phyloP scores from a whole-genome alignment of 2,888 invertebrate genomes.

The Caenorhabditis afra region DNA sequence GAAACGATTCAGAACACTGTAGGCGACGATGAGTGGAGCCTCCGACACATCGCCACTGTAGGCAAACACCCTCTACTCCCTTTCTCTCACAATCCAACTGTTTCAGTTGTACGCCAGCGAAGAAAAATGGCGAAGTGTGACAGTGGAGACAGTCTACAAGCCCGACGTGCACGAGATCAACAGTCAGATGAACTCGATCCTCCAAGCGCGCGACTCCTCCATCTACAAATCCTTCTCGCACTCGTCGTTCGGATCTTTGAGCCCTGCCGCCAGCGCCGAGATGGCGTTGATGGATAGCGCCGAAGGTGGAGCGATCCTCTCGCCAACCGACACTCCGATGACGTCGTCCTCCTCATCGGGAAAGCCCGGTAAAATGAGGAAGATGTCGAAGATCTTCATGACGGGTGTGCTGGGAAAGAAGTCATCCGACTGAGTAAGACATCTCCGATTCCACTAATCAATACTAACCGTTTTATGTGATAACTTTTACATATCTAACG shows the following conservation, averaged over 20 bases:
- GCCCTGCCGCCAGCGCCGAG: slow-evolving; percentile 40
- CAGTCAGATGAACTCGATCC: slow-evolving; percentile 49
- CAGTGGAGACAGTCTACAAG: slow-evolving; percentile 33
- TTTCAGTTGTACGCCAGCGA: slow-evolving; percentile 48
- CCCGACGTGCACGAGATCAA: slow-evolving; percentile 39
- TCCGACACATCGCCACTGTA: slow-evolving; percentile 40
- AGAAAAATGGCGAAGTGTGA: slow-evolving; percentile 54
- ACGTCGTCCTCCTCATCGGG: neutral
- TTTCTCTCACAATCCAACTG: neutral
- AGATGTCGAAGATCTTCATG: slow-evolving; percentile 53
- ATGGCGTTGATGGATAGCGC: slow-evolving; percentile 53
- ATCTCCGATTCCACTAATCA: neutral
- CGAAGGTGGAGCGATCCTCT: slow-evolving; percentile 35
- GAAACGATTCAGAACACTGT: slow-evolving; percentile 37
- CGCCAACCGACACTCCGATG: slow-evolving; percentile 30
- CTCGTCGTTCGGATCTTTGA: slow-evolving; percentile 41
- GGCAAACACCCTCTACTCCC: neutral
- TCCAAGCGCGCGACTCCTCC: slow-evolving; percentile 47
- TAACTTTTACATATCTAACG: neutral
- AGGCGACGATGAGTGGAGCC: slow-evolving; percentile 56
- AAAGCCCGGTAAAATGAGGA: slow-evolving; percentile 17
- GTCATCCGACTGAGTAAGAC: neutral
- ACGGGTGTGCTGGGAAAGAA: slow-evolving; percentile 24
- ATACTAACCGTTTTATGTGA: slow-evolving; percentile 11
- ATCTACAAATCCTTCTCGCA: slow-evolving; percentile 55